phyloP scores from a whole-genome alignment of 92 coral and sea anemone species.

The Galaxea fascicularis region DNA sequence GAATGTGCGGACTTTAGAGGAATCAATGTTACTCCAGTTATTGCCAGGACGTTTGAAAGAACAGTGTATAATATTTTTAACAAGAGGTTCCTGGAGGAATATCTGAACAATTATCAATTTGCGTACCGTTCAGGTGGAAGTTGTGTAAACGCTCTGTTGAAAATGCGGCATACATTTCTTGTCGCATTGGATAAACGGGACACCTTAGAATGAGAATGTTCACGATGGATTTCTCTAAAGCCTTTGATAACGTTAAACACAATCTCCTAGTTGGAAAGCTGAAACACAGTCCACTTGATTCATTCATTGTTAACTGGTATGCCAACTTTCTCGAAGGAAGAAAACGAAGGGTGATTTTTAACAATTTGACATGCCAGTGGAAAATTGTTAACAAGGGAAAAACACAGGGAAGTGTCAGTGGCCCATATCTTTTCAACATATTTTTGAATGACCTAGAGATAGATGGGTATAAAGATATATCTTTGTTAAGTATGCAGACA shows the following conservation, averaged over 20 bases:
- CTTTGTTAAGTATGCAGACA: too few relatives aligned
- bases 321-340: slow-evolving; percentile 36
- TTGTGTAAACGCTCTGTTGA: slow-evolving; percentile 46
- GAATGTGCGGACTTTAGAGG: slow-evolving; percentile 52
- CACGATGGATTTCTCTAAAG: slow-evolving; percentile 60
- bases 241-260: slow-evolving; percentile 50
- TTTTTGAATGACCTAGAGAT: too few relatives aligned
- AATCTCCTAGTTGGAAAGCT: slow-evolving; percentile 28
- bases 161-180: slow-evolving; percentile 10
- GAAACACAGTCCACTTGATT: slow-evolving; percentile 15
- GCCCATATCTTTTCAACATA: too few relatives aligned
- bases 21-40: slow-evolving; percentile 67
- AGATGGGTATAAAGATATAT: too few relatives aligned
- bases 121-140: slow-evolving; percentile 62
- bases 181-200: slow-evolving; percentile 35
- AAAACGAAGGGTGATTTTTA: slow-evolving; percentile 41
- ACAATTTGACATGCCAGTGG: slow-evolving; percentile 23
- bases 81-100: slow-evolving; percentile 39
- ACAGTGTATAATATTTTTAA: slow-evolving; percentile 49
- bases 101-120: slow-evolving; percentile 46
- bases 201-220: slow-evolving; percentile 47
- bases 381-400: too few relatives aligned
- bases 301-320: slow-evolving; percentile 49
- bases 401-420: too few relatives aligned
- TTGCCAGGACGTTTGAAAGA: slow-evolving; percentile 57